phyloP scores from a whole-genome alignment of 2,888 invertebrate species.

The Synergus itoensis region DNA sequence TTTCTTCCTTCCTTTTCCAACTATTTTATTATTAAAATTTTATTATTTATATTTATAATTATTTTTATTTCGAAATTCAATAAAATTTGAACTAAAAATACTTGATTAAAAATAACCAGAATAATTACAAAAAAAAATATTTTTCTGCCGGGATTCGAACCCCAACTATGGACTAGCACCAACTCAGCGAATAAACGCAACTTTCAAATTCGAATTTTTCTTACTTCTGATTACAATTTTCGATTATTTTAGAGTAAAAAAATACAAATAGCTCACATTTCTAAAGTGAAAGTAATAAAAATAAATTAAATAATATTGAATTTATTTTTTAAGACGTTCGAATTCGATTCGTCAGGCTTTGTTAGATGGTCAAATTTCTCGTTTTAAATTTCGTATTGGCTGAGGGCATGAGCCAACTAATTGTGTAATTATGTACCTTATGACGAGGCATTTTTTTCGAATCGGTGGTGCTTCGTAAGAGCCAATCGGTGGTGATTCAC shows the following conservation, averaged over 20 bases:
- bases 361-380: not conserved
- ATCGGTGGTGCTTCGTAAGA: slow-evolving; percentile 49
- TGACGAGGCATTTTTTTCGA: slow-evolving; percentile 13
- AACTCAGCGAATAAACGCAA: too few species aligned
- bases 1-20: slow-evolving; percentile 54
- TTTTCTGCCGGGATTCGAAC: not conserved
- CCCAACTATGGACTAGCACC: not conserved
- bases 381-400: not conserved
- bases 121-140: not conserved
- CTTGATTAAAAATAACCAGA: not conserved
- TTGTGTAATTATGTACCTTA: slow-evolving; percentile 48
- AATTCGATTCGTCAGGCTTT: not conserved
- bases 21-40: slow-evolving; percentile 44
- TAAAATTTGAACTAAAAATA: not conserved
- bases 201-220: too few species aligned
- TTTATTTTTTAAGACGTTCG: not conserved
- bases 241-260: too few species aligned
- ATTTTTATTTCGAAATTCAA: not conserved
- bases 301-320: not conserved
- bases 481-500: slow-evolving; percentile 51
- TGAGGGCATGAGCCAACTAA: not conserved
- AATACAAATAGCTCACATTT: too few species aligned
- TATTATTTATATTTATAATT: too few species aligned
- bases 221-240: too few species aligned
- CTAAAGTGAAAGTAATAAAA: not conserved